Conservation (phyloP, 2,888 invertebrate species). For the Nemoura dubitans region DNA sequence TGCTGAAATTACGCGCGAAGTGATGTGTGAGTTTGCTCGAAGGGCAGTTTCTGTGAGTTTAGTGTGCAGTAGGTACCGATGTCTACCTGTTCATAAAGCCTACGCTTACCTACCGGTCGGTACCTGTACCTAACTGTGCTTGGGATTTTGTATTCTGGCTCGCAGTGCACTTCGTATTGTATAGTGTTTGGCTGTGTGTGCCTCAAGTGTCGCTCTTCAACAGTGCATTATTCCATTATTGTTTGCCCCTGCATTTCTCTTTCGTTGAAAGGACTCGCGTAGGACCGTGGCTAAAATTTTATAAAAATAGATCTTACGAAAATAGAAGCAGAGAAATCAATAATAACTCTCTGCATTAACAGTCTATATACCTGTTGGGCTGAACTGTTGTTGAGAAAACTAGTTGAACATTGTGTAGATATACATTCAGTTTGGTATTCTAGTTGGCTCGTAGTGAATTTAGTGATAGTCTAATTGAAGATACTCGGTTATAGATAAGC, state of each 20-base stretch:
- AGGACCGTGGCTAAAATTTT: background rate
- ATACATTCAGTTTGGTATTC: too few species aligned
- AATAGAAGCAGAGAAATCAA: background rate
- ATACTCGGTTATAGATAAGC: too few species aligned
- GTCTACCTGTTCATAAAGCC: background rate
- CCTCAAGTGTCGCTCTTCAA: background rate
- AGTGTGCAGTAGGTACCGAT: background rate
- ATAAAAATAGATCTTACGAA: background rate
- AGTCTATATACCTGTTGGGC: background rate
- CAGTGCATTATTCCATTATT: background rate
- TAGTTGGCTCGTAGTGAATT: too few species aligned
- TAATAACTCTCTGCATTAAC: background rate
- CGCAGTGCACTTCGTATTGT: background rate
- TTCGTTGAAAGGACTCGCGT: background rate
- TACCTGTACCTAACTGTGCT: constrained; percentile 2
- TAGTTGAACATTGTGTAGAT: background rate
- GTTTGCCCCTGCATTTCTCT: background rate
- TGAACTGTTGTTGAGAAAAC: background rate
- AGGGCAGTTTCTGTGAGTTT: background rate
- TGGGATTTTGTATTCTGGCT: background rate
- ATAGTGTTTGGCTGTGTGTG: background rate
- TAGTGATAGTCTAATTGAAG: too few species aligned
- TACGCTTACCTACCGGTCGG: background rate
- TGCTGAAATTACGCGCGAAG: background rate
- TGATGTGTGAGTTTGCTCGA: background rate